These are phyloP conservation scores for Illadopsis cleaveri DNA, from an alignment of 2,113 vertebrate species.

Conservation along the genomic window DNA sequence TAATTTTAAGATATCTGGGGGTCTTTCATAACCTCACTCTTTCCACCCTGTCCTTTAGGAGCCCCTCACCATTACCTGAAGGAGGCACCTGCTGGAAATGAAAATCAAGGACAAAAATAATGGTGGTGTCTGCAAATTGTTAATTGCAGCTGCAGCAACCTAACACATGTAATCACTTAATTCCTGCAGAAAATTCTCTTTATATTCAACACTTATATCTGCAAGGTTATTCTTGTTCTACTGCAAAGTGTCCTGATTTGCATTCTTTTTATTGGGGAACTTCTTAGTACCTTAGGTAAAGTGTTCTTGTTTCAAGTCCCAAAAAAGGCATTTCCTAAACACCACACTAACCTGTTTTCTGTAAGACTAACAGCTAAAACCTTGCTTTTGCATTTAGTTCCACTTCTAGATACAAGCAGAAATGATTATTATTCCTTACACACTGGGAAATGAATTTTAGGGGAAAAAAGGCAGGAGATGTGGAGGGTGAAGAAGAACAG, in stretches of 20 bases:
- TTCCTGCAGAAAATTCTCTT: neutral
- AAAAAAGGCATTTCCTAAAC: neutral
- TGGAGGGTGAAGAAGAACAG: neutral
- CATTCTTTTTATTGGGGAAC: neutral
- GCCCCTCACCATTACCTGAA: neutral
- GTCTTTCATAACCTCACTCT: neutral
- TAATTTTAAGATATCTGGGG: neutral
- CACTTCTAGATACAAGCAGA: neutral
- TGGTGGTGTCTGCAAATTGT: neutral
- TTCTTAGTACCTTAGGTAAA: neutral
- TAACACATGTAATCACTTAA: neutral
- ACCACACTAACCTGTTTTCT: neutral
- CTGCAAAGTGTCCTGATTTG: neutral
- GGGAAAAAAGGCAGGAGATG: rapidly evolving
- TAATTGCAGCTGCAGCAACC: neutral
- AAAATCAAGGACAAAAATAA: neutral
- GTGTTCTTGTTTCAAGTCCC: neutral
- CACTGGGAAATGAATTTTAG: neutral
- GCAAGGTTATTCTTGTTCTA: neutral
- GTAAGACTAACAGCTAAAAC: neutral
- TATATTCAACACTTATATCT: neutral
- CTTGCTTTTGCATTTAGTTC: neutral
- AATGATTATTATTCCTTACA: neutral
- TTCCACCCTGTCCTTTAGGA: neutral
- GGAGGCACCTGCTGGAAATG: neutral